Percentiles rank a stretch among this genome's conserved stretches.
phyloP scores from a whole-genome alignment of 2,888 invertebrate genomes.

The Mechanitis mazaeus region DNA sequence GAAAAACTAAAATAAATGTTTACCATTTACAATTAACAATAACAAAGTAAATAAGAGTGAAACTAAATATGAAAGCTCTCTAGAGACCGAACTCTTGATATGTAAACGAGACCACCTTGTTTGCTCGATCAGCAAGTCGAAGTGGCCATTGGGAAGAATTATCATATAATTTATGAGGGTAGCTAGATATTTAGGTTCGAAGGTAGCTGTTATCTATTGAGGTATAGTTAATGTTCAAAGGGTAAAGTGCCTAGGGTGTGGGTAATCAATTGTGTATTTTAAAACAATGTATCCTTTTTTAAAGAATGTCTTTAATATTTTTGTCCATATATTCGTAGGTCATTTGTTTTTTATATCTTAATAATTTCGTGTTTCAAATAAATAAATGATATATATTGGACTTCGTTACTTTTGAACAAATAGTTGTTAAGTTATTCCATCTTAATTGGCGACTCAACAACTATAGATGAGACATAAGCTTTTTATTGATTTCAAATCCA shows the following conservation, averaged over 20 bases:
- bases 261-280: not conserved
- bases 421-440: too few species aligned
- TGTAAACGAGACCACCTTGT: conserved; percentile 9
- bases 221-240: conserved; percentile 4
- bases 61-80: conserved; percentile 8
- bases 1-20: not conserved
- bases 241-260: not conserved
- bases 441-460: too few species aligned
- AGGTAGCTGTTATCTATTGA: conserved; percentile 16
- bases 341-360: too few species aligned
- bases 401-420: too few species aligned
- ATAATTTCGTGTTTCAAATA: too few species aligned
- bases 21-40: not conserved
- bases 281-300: not conserved
- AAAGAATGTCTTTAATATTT: too few species aligned
- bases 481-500: too few species aligned
- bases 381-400: too few species aligned
- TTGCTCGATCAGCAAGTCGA: conserved; percentile 10
- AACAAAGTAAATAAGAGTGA: conserved; percentile 7
- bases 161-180: conserved; percentile 16
- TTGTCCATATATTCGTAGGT: too few species aligned
- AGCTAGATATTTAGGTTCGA: conserved; percentile 12
- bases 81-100: conserved; percentile 8
- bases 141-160: conserved; percentile 12
- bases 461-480: too few species aligned